These are phyloP conservation scores for Ariolimax columbianus DNA, from an alignment of 2,888 invertebrate species.

Conservation along the genomic window DNA sequence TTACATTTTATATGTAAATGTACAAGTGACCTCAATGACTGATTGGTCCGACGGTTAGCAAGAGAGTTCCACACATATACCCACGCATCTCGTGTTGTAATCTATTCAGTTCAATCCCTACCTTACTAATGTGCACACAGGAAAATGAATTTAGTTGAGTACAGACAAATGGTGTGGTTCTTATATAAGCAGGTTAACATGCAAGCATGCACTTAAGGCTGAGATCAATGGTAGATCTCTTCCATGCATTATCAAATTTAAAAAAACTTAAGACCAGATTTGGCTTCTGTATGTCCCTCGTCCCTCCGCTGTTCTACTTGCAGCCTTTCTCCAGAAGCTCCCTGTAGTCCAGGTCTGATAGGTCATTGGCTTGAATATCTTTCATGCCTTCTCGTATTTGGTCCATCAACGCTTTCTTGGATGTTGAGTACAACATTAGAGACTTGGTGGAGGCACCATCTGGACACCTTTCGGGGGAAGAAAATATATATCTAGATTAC, in stretches of 20 bases:
- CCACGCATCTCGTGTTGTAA: too few species aligned
- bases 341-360: slow-evolving; percentile 28
- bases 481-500: too few species aligned
- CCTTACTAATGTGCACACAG: too few species aligned
- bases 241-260: not conserved
- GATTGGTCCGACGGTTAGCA: too few species aligned
- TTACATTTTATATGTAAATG: too few species aligned
- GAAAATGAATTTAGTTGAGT: too few species aligned
- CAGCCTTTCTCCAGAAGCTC: slow-evolving; percentile 36
- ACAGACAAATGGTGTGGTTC: too few species aligned
- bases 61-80: too few species aligned
- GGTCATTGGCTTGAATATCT: slow-evolving; percentile 45
- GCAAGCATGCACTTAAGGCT: not conserved
- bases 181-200: not conserved
- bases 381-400: slow-evolving; percentile 43
- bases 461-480: slow-evolving; percentile 42
- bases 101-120: too few species aligned
- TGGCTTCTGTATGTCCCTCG: not conserved
- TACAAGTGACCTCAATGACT: too few species aligned
- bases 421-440: slow-evolving; percentile 44
- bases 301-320: slow-evolving; percentile 4
- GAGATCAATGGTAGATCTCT: not conserved
- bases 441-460: slow-evolving; percentile 37
- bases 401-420: slow-evolving; percentile 38
- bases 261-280: too few species aligned